A percentile compares a stretch with the other conserved stretches of the same genome.
phyloP scores from a whole-genome alignment of 2,797 vertebrate species.

The Loris lydekkerianus region DNA sequence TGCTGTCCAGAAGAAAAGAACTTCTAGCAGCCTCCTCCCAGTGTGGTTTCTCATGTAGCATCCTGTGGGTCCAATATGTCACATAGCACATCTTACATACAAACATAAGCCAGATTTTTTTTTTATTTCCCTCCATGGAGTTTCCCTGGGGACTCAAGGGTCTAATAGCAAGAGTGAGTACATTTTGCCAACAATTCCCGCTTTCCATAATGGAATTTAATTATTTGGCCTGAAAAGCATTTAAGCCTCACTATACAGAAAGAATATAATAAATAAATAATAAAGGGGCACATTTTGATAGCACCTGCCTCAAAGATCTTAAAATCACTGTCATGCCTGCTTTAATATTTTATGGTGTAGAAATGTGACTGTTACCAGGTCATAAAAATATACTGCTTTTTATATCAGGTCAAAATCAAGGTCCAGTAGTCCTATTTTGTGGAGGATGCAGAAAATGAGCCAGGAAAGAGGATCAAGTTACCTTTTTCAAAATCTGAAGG shows the following conservation, averaged over 20 bases:
- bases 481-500: slow-evolving; percentile 59
- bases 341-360: slow-evolving; percentile 86
- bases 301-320: slow-evolving; percentile 82
- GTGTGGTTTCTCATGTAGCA: background rate
- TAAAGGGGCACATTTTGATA: slow-evolving; percentile 81
- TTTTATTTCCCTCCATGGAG: slow-evolving; percentile 34
- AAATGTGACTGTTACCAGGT: slow-evolving; percentile 82
- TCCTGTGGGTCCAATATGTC: slow-evolving; percentile 54
- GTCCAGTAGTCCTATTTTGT: slow-evolving; percentile 58
- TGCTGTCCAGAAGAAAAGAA: background rate
- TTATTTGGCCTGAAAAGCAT: slow-evolving; percentile 80
- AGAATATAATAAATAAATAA: slow-evolving; percentile 84
- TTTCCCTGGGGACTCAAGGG: background rate
- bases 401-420: slow-evolving; percentile 69
- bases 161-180: slow-evolving; percentile 68
- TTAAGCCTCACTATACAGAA: slow-evolving; percentile 77
- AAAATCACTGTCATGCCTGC: slow-evolving; percentile 77
- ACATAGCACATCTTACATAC: slow-evolving; percentile 43
- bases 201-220: slow-evolving; percentile 83
- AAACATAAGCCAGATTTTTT: slow-evolving; percentile 51
- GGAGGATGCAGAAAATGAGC: slow-evolving; percentile 40
- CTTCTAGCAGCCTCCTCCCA: background rate
- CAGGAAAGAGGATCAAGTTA: slow-evolving; percentile 57
- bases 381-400: slow-evolving; percentile 83
- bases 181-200: slow-evolving; percentile 73